Base-by-base conservation (phyloP, 2,113 vertebrate species). In the Lethenteron camtschaticum region DNA sequence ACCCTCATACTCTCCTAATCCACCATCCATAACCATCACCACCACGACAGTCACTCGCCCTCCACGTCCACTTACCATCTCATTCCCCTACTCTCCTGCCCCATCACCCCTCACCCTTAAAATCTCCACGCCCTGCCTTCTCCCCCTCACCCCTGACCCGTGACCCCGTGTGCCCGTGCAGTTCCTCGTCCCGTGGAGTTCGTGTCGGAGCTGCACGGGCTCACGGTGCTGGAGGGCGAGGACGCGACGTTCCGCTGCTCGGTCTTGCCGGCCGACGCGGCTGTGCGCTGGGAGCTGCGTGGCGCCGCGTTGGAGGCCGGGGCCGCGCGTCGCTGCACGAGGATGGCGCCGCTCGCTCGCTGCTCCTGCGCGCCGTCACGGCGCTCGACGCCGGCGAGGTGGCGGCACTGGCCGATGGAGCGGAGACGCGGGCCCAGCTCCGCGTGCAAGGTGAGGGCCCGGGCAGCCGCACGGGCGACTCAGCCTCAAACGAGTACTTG, bases 221-320 rank as follows among this genome's bases (percentile, higher is more conserved):
- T 86, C 57, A 84, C 82, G 2, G 84, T 82, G 1, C 85, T 82
- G 74, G 91, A 97, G 73, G 88, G 86, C 3, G 79, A 79, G 20
- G 82, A 92, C 6, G 89, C 86, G 0, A 80, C 83, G 66, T 94
- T 99, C 74, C 89, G 87, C 75, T 97, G 89, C n/a, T 73, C 78
- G 0, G 74, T 94, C 71, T 84, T 82, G 57, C 88, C 88, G 9
- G 75, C 77, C 0, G 86, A 96, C 0, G 82, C 72, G 0, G 74
- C 9, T 0, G 80, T 97, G 24, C 83, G 73, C 2, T 99, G 94
- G 94, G 78, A 85, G 73, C 81, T 80, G 71, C 84, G 90, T 0
- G 80, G 78, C 0, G 4, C 75, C 13, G 80, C 79, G 13, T 72
- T 95, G 16, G 76, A 81, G 72, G 75, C 79, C 58, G 82, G 85